Percentiles rank a stretch among this genome's conserved stretches.
Conservation (phyloP, 2,888 invertebrate genomes). For the Pinctada fucata region DNA sequence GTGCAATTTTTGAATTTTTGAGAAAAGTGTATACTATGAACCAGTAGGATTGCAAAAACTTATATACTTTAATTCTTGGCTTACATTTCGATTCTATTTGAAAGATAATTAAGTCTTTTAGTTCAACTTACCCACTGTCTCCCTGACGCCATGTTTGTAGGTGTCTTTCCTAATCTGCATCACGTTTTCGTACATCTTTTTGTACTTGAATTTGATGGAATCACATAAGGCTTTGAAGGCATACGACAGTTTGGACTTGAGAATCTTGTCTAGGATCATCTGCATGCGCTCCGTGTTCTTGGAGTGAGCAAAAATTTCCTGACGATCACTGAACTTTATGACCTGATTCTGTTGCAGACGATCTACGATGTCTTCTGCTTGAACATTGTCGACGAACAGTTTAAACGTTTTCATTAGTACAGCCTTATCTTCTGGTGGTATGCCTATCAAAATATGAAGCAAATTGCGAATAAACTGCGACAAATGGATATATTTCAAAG, state of each 20-base stretch:
- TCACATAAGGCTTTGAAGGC: slow-evolving; percentile 67
- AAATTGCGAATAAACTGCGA: background rate
- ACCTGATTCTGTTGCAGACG: slow-evolving; percentile 69
- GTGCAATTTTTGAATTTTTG: no score
- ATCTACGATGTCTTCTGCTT: slow-evolving; percentile 70
- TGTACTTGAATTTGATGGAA: slow-evolving; percentile 70
- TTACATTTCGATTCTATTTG: no score
- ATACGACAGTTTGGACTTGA: slow-evolving; percentile 53
- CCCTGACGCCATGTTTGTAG: slow-evolving; percentile 63
- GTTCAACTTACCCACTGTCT: slow-evolving; percentile 53
- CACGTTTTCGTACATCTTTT: slow-evolving; percentile 63
- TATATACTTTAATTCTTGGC: no score
- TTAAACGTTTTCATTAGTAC: slow-evolving; percentile 65
- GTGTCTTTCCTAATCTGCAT: slow-evolving; percentile 60
- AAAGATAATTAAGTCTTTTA: no score
- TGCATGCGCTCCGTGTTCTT: slow-evolving; percentile 67
- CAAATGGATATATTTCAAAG: background rate
- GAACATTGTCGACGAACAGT: slow-evolving; percentile 64
- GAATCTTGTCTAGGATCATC: slow-evolving; percentile 65
- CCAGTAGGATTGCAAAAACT: no score
- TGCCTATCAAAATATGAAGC: slow-evolving; percentile 47
- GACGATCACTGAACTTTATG: slow-evolving; percentile 69
- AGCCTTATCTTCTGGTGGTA: slow-evolving; percentile 65
- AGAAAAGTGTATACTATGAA: no score
- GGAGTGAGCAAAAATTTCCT: slow-evolving; percentile 59